A percentile compares a stretch with the other conserved stretches of the same genome.
Evolutionary conservation across 2,888 invertebrate genomes (phyloP).

Genomic region (Ectropis crepuscularia): DNA sequence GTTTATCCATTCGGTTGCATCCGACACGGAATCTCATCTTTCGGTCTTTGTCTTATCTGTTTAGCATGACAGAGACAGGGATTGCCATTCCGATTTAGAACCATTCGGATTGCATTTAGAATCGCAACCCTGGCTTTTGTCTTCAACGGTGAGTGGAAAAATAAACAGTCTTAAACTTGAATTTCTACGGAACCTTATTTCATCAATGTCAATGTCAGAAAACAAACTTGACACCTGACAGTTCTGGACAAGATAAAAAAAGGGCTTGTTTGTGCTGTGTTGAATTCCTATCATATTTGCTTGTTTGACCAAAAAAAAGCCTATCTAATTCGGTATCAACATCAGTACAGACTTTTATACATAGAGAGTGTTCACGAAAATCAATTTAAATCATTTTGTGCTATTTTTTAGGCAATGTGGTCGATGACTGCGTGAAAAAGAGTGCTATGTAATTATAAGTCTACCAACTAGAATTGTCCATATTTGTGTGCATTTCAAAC

Average conservation of each 20-base stretch:
- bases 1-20: too few relatives aligned
- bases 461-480: conserved; percentile 53
- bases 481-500: conserved; percentile 44
- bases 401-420: conserved; percentile 76
- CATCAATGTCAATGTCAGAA: too few relatives aligned
- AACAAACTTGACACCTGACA: too few relatives aligned
- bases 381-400: conserved; percentile 62
- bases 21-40: too few relatives aligned
- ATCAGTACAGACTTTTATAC: conserved; percentile 47
- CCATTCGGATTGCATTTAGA: too few relatives aligned
- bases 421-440: conserved; percentile 81
- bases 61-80: too few relatives aligned
- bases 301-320: conserved; percentile 62
- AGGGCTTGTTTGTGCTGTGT: conserved; percentile 47
- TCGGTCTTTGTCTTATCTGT: too few relatives aligned
- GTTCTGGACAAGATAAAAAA: conserved; percentile 31
- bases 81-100: too few relatives aligned
- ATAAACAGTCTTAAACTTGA: too few relatives aligned
- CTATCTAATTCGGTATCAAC: conserved; percentile 60
- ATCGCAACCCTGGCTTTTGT: too few relatives aligned
- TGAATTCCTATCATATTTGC: conserved; percentile 48
- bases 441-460: conserved; percentile 80
- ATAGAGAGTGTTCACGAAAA: conserved; percentile 53
- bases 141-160: too few relatives aligned
- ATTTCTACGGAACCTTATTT: too few relatives aligned